phyloP scores from a whole-genome alignment of 2,888 invertebrate genomes.

The Drosophila limbata region DNA sequence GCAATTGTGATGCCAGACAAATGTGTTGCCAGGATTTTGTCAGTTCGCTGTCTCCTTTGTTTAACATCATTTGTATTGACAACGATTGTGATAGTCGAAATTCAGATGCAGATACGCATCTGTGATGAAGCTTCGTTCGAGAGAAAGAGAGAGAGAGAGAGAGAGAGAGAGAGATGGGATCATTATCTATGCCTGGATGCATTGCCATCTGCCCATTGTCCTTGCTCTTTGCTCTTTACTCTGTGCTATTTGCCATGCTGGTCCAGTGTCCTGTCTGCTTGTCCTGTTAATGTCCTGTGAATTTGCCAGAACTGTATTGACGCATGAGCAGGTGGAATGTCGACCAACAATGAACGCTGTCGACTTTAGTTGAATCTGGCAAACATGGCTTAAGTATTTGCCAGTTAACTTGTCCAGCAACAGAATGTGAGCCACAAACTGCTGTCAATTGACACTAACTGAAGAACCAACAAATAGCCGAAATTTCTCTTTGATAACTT shows the following conservation, averaged over 20 bases:
- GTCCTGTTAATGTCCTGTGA: conserved; percentile 20
- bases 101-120: conserved; percentile 35
- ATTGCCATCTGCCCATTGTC: conserved; percentile 62
- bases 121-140: conserved; percentile 24
- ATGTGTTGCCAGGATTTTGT: background rate
- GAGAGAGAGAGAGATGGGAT: conserved; percentile 4
- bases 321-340: conserved; percentile 23
- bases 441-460: conserved; percentile 24
- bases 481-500: conserved; percentile 1
- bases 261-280: conserved; percentile 3
- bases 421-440: conserved; percentile 21
- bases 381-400: conserved; percentile 42
- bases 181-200: conserved; percentile 72
- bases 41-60: conserved; percentile 23
- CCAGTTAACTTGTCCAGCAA: conserved; percentile 11
- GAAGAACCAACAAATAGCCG: conserved; percentile 4
- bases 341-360: conserved; percentile 6
- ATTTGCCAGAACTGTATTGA: conserved; percentile 52
- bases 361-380: conserved; percentile 18
- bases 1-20: background rate
- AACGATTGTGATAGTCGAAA: conserved; percentile 16
- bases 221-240: conserved; percentile 37
- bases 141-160: background rate
- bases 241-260: conserved; percentile 14
- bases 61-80: conserved; percentile 14